phyloP scores from a whole-genome alignment of 2,888 invertebrate genomes.

The Eupithecia inturbata region DNA sequence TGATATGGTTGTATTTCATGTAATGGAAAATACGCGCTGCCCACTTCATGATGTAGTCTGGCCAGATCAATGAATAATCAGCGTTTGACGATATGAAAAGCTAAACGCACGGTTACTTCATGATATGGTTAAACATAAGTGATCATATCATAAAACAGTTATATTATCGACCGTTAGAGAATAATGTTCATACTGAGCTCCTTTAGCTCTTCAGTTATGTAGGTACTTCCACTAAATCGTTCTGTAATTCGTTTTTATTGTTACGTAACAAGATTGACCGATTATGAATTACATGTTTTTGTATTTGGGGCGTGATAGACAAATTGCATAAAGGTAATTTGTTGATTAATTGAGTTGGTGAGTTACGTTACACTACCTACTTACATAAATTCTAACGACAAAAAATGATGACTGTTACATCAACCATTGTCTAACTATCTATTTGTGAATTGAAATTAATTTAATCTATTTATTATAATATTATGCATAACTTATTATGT shows the following conservation, averaged over 20 bases:
- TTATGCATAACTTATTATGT: not conserved
- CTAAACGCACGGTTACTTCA: no score
- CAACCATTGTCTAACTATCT: slow-evolving; percentile 38
- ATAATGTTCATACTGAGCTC: no score
- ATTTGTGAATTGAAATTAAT: slow-evolving; percentile 21
- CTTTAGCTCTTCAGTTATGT: no score
- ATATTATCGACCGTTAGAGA: no score
- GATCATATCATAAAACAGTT: no score
- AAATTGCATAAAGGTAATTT: slow-evolving; percentile 28
- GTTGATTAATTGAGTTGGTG: slow-evolving; percentile 12
- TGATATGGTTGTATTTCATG: no score
- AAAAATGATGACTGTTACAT: slow-evolving; percentile 42
- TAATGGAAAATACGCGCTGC: no score
- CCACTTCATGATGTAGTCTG: no score
- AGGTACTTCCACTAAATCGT: not conserved
- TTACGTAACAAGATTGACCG: not conserved
- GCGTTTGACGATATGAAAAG: no score
- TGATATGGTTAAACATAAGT: no score
- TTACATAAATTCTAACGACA: slow-evolving; percentile 3
- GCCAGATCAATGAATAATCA: no score
- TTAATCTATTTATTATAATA: not conserved
- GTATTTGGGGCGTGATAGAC: slow-evolving; percentile 5
- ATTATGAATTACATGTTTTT: slow-evolving; percentile 22
- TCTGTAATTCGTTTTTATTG: not conserved
- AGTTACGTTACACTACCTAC: not conserved